Percentiles rank a stretch among this genome's conserved stretches.
These are phyloP conservation scores for Trachymyrmex septentrionalis DNA, from an alignment of 1,140 invertebrate species.

Conservation along the genomic window DNA sequence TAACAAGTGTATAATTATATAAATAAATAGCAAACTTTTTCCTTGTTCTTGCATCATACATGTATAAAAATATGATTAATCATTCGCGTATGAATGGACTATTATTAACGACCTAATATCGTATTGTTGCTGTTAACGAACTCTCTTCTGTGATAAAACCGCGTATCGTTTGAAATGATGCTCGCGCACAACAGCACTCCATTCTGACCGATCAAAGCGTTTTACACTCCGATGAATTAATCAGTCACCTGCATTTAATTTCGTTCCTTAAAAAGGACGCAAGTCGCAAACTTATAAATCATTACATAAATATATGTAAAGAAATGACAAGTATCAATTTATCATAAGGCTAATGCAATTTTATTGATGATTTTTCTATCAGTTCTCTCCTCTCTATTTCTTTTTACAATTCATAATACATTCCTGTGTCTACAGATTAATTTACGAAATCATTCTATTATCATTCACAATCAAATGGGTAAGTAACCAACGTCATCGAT, in stretches of 20 bases:
- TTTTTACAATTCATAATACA: slow-evolving; percentile 1
- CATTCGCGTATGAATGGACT: slow-evolving; percentile 25
- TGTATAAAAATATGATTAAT: slow-evolving; percentile 12
- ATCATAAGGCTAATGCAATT: neutral
- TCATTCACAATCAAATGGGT: neutral
- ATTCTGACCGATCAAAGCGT: neutral
- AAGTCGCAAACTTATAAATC: slow-evolving; percentile 7
- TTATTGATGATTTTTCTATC: slow-evolving; percentile 7
- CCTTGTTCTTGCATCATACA: neutral
- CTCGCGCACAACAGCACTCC: neutral
- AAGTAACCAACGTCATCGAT: slow-evolving; percentile 23
- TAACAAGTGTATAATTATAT: neutral
- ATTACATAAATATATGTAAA: neutral
- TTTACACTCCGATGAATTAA: neutral
- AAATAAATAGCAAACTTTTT: neutral
- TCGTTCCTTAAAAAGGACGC: neutral
- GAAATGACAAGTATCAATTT: slow-evolving; percentile 2
- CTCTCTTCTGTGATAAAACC: neutral
- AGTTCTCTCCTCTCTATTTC: neutral
- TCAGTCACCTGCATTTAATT: slow-evolving; percentile 27
- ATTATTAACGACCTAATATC: slow-evolving; percentile 29
- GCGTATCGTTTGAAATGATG: neutral
- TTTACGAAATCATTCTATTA: slow-evolving; percentile 25
- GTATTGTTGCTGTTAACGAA: slow-evolving; percentile 37
- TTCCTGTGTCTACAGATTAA: neutral